Conservation (phyloP, 2,888 invertebrate species). For the Tetrapedia diversipes region DNA sequence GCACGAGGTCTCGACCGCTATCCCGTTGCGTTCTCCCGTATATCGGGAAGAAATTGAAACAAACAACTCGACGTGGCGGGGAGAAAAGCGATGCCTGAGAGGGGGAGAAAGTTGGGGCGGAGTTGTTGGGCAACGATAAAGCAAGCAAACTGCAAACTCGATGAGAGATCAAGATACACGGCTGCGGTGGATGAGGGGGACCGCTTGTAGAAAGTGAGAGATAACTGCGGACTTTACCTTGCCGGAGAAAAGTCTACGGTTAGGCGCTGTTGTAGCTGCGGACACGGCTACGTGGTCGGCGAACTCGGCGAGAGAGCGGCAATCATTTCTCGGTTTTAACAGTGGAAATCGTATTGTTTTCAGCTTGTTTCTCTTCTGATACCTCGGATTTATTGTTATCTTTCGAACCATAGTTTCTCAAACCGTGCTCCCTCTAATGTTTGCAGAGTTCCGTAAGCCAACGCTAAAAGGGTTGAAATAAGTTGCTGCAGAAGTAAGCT, state of each 20-base stretch:
- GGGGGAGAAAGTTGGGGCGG: conserved; percentile 4
- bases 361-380: background rate
- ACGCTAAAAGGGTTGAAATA: too few species aligned
- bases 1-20: background rate
- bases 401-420: too few species aligned
- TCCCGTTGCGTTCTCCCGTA: background rate
- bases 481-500: too few species aligned
- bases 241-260: conserved; percentile 85
- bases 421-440: too few species aligned
- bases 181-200: conserved; percentile 19
- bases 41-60: conserved; percentile 24
- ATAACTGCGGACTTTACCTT: conserved; percentile 82
- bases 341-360: background rate
- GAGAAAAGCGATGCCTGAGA: background rate
- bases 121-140: conserved; percentile 14
- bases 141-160: conserved; percentile 7
- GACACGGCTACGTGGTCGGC: conserved; percentile 85
- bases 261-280: conserved; percentile 86
- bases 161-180: conserved; percentile 31
- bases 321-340: conserved; percentile 83
- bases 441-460: too few species aligned
- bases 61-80: background rate
- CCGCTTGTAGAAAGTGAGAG: conserved; percentile 19
- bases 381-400: background rate
- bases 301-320: conserved; percentile 87